A percentile compares a stretch with the other conserved stretches of the same genome.
Conservation (phyloP, 2,113 vertebrate species). For the Apistogramma diplotaenia region DNA sequence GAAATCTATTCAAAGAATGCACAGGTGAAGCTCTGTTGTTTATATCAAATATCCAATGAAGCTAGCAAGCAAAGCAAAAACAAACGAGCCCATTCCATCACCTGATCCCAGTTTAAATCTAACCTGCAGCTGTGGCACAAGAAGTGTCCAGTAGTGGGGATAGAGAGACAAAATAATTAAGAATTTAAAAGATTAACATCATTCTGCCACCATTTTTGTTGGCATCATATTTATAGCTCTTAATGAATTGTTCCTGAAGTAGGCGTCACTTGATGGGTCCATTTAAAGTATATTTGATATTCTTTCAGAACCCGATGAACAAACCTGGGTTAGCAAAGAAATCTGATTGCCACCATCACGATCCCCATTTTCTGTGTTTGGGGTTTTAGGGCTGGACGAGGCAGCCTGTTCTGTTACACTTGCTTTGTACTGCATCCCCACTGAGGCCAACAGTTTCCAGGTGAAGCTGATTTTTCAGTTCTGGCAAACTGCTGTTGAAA, state of each 20-base stretch:
- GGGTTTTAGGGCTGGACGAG: neutral
- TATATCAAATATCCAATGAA: too few species aligned
- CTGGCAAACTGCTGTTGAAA: neutral
- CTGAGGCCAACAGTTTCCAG: neutral
- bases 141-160: too few species aligned
- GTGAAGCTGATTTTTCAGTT: neutral
- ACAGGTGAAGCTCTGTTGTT: too few species aligned
- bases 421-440: neutral
- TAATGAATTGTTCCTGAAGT: neutral
- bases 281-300: neutral
- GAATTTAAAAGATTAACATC: neutral
- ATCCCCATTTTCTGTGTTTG: neutral
- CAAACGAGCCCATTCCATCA: too few species aligned
- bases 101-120: too few species aligned
- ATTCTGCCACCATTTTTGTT: neutral
- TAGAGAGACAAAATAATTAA: neutral
- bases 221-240: neutral
- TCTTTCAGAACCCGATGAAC: neutral
- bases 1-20: too few species aligned
- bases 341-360: neutral
- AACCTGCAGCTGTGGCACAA: too few species aligned
- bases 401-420: neutral
- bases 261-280: neutral
- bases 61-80: neutral
- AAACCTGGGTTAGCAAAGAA: neutral